Conservation (phyloP, 2,113 vertebrate genomes). For the Nothoprocta perdicaria region DNA sequence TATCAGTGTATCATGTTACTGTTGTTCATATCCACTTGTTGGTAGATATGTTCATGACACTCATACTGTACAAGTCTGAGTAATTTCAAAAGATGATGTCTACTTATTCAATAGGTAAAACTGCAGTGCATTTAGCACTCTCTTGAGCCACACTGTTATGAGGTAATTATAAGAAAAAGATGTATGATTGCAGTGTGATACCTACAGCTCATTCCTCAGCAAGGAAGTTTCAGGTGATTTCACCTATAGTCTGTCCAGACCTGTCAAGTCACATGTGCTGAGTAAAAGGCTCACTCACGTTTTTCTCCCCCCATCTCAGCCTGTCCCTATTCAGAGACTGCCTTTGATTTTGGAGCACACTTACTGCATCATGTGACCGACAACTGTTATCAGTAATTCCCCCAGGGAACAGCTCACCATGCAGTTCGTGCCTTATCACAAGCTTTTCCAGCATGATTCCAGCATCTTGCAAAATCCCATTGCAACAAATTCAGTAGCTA, state of each 20-base stretch:
- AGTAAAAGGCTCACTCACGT: neutral
- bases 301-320: neutral
- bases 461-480: conserved; percentile 23
- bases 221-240: neutral
- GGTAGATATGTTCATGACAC: neutral
- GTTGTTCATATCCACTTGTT: neutral
- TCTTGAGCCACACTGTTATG: neutral
- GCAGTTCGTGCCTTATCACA: neutral
- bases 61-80: neutral
- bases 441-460: neutral
- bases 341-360: neutral
- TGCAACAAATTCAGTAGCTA: neutral
- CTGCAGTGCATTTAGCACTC: neutral
- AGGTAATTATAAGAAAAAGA: neutral
- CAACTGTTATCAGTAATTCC: neutral
- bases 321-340: neutral
- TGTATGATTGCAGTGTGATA: fast-evolving
- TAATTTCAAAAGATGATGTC: neutral
- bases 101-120: neutral
- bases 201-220: conserved; percentile 9
- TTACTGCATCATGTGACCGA: neutral
- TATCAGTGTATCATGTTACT: neutral
- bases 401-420: neutral
- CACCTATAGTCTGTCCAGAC: neutral
- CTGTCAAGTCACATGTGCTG: neutral